phyloP scores from a whole-genome alignment of 2,113 vertebrate genomes.

The Anser brachyrhynchus region DNA sequence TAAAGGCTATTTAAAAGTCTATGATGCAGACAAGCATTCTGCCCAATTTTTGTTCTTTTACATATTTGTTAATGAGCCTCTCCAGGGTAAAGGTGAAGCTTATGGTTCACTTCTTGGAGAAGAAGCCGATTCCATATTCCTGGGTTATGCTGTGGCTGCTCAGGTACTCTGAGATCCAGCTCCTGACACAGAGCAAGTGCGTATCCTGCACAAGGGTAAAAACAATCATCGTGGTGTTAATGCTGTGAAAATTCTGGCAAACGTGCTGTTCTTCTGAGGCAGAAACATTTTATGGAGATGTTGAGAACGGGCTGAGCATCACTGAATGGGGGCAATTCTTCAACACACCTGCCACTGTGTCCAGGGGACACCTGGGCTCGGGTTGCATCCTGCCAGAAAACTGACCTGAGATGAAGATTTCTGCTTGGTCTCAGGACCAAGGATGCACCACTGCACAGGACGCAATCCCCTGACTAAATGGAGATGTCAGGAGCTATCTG shows the following conservation, averaged over 20 bases:
- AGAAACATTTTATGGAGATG: neutral
- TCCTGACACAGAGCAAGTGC: neutral
- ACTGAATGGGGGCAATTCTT: neutral
- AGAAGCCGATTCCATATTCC: neutral
- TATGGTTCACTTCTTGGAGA: neutral
- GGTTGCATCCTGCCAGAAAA: neutral
- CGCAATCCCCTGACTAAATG: neutral
- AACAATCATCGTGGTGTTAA: neutral
- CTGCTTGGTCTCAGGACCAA: neutral
- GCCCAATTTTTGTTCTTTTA: neutral
- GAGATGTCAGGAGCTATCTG: neutral
- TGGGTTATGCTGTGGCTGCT: neutral
- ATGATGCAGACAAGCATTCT: neutral
- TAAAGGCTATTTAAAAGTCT: conserved; percentile 5
- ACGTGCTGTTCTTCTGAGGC: neutral
- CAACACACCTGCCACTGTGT: rapidly evolving
- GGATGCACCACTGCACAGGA: neutral
- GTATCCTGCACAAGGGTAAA: neutral
- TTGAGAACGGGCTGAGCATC: neutral
- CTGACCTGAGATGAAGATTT: neutral
- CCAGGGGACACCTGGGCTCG: neutral
- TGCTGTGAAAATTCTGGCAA: neutral
- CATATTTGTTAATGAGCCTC: neutral
- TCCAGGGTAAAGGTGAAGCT: neutral
- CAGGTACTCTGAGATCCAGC: neutral